These are phyloP conservation scores for Tenthredo scrophulariae DNA, from an alignment of 2,888 invertebrate genomes.

Conservation along the genomic window DNA sequence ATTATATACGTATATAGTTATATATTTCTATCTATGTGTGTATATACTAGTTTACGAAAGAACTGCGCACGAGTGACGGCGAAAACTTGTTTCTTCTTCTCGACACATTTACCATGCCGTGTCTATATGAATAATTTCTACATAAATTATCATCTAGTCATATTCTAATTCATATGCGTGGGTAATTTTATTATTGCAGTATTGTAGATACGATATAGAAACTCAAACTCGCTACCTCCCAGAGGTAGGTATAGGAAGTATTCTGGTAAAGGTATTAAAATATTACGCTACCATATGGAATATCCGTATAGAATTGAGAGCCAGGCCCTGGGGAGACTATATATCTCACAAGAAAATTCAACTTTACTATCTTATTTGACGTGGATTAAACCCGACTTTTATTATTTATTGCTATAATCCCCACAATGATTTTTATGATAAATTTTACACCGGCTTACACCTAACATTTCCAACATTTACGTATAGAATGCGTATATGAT, in stretches of 20 bases:
- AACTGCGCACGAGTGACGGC: slow-evolving; percentile 36
- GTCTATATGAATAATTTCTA: slow-evolving; percentile 64
- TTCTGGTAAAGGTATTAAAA: slow-evolving; percentile 26
- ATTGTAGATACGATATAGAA: slow-evolving; percentile 28
- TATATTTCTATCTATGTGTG: not conserved
- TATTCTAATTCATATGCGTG: slow-evolving; percentile 70
- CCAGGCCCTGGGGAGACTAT: not conserved
- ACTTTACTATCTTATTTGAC: slow-evolving; percentile 28
- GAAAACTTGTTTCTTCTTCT: slow-evolving; percentile 62
- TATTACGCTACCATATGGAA: slow-evolving; percentile 41
- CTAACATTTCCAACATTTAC: not conserved
- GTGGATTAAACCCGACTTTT: not conserved
- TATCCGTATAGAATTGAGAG: not conserved
- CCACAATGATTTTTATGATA: not conserved
- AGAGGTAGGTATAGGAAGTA: not conserved
- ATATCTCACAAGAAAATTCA: slow-evolving; percentile 30
- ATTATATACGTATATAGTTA: not conserved
- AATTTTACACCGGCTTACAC: not conserved
- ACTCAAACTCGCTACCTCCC: not conserved
- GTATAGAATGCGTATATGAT: not conserved
- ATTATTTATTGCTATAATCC: slow-evolving; percentile 27
- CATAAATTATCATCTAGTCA: slow-evolving; percentile 69
- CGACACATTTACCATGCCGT: slow-evolving; percentile 65
- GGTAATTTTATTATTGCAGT: slow-evolving; percentile 69
- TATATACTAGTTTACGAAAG: slow-evolving; percentile 44